Base-by-base conservation (phyloP, 2,113 vertebrate species). In the Menidia beryllina region DNA sequence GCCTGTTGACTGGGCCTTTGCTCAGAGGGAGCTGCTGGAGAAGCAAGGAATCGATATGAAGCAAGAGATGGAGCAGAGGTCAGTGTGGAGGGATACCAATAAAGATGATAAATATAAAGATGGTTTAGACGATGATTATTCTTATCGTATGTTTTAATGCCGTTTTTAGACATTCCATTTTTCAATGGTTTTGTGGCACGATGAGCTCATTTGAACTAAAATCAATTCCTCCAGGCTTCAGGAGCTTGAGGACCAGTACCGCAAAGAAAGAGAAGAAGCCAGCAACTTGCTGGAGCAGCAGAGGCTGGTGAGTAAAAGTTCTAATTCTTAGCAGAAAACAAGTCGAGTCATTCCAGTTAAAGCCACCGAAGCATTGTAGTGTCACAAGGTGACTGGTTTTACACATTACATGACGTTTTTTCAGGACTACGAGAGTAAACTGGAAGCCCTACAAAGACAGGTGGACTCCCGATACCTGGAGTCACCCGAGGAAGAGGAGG, bases 11-110 rank as follows among this genome's bases (percentile, higher is more conserved):
- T 99, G 97, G 98, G 96, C 97, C 10, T 98, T 98, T 0, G 97
- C 97, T 52, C 97, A 99, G 87, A 92, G 97, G 0, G 97, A 98
- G 87, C 93, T 99, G 71, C 93, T 99, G 86, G 98, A 99, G 89
- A 98, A 98, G 81, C 97, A 98, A 87, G 98, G 98, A 88, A 98
- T 99, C 0, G 97, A 99, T 91, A 98, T 99, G 97, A 98, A 99
- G 87, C 97, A 97, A 90, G 97, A 99, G 91, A 99, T 99, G 98
- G 97, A 98, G 88, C 95, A 98, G 92, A 95, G 98, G 97, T 75
- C 26, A n/a, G 49, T 53, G 39, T 7, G 39, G 63, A 64, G 5
- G 48, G 23, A 23, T 26, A 20, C 21, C 14, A 34, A 9, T 12
- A 17, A 2, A 27, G 2, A 27, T 19, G n/a, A n/a, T 26, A 9